Evolutionary conservation across 2,113 vertebrate species (phyloP), one percentile per base, ranked within the genome.

Genomic region (Ophiodon elongatus): DNA sequence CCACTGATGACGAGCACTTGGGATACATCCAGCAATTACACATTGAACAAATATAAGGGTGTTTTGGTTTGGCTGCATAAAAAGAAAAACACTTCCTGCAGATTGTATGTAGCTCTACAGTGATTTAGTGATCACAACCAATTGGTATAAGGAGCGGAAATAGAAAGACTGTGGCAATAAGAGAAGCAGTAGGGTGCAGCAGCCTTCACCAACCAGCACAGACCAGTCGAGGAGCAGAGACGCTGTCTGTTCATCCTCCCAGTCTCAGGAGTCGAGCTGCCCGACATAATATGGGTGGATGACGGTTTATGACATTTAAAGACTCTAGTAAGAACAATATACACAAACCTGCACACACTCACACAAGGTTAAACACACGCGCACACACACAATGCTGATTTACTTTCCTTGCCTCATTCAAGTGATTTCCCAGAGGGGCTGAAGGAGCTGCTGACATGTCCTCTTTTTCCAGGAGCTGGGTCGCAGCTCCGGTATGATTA

Each of bases 371-470:
- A n/a, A n/a, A 50, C 47, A 50, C 47, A 50, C 19, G 21, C 43
- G 17, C 43, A 45, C 73, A 76, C 21, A 43, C 25, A 54, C 5
- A 45, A 10, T n/a, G 62, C 19, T 31, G 7, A 69, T 76, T 77
- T 78, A 31, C 19, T 17, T 71, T 7, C 29, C 39, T 23, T 11
- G 11, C 56, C 47, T 76, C 27, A 19, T 39, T 80, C n/a, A 62
- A 71, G 52, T 84, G 25, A 91, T 92, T 92, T 84, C 86, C 83
- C 83, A 69, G 45, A 75, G 73, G 89, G 47, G 23, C 75, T 65
- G 41, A 76, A 66, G 72, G 75, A 70, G 54, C 67, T 82, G 65
- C 79, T 86, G 85, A 89, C 86, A 54, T 64, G 73, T 85, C 82
- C 74, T 84, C 71, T 79, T 79, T 85, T 43, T 84, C 76, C 35